Evolutionary conservation across 1,140 invertebrate species (phyloP).

Genomic region (Orius laevigatus): DNA sequence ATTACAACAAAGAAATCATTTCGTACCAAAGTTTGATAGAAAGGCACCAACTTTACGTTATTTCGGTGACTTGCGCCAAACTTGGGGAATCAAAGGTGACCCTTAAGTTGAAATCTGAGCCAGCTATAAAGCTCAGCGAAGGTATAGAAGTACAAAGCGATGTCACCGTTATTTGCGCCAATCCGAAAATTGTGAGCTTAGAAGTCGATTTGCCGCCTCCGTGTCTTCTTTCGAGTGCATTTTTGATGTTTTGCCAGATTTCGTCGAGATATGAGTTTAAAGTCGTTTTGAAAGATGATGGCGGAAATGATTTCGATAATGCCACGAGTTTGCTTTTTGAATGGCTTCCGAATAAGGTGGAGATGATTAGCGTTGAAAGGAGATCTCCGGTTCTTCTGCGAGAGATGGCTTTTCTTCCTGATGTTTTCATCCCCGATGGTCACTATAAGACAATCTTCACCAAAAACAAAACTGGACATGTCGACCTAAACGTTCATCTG

Average conservation of each 20-base stretch:
- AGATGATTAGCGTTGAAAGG: conserved; percentile 17
- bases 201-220: conserved; percentile 20
- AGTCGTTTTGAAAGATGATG: conserved; percentile 49
- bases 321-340: conserved; percentile 53
- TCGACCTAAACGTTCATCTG: conserved; percentile 42
- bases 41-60: conserved; percentile 33
- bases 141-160: conserved; percentile 23
- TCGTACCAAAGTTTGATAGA: conserved; percentile 15
- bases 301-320: conserved; percentile 57
- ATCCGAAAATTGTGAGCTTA: conserved; percentile 41
- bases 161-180: conserved; percentile 32
- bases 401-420: conserved; percentile 6
- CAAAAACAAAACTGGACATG: conserved; percentile 34
- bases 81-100: conserved; percentile 39
- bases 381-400: conserved; percentile 12
- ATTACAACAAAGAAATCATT: not conserved
- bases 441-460: conserved; percentile 44
- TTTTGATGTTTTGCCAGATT: conserved; percentile 42
- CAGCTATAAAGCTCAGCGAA: conserved; percentile 31
- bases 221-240: conserved; percentile 25
- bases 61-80: conserved; percentile 31
- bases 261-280: conserved; percentile 43
- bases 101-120: conserved; percentile 37
- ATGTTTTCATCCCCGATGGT: conserved; percentile 21
- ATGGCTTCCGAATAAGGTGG: conserved; percentile 33